These are phyloP conservation scores for Eidolon helvum DNA, from an alignment of 2,113 vertebrate species.

Conservation along the genomic window DNA sequence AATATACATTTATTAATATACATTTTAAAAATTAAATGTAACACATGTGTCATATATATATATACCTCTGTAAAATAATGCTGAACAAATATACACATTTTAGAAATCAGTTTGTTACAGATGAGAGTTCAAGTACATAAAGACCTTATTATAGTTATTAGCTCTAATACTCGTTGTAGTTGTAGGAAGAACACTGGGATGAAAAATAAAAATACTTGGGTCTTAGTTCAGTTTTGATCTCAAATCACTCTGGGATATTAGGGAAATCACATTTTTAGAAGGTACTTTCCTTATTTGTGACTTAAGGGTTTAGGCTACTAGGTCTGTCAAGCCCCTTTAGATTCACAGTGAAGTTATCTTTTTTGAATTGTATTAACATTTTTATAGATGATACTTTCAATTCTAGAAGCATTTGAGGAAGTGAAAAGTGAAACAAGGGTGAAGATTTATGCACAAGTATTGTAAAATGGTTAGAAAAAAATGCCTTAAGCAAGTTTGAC, in stretches of 20 bases:
- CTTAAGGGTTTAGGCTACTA: neutral
- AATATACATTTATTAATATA: neutral
- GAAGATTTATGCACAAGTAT: neutral
- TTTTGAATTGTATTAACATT: neutral
- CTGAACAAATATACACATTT: neutral
- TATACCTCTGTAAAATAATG: neutral
- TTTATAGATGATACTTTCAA: neutral
- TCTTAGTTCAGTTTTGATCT: neutral
- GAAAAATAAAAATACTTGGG: neutral
- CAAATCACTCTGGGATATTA: neutral
- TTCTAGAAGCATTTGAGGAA: neutral
- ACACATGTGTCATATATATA: neutral
- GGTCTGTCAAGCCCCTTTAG: neutral
- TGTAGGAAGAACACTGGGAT: neutral
- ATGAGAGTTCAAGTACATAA: neutral
- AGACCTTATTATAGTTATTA: neutral
- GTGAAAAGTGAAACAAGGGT: neutral
- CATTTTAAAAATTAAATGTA: neutral
- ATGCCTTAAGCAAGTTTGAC: neutral
- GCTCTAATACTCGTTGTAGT: neutral
- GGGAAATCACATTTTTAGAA: neutral
- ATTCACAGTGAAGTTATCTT: neutral
- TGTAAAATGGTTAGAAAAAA: neutral
- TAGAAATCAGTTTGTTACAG: neutral
- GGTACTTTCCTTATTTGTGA: neutral